Evolutionary conservation across 2,113 vertebrate genomes (phyloP).

Genomic region (Pterocles burchelli): DNA sequence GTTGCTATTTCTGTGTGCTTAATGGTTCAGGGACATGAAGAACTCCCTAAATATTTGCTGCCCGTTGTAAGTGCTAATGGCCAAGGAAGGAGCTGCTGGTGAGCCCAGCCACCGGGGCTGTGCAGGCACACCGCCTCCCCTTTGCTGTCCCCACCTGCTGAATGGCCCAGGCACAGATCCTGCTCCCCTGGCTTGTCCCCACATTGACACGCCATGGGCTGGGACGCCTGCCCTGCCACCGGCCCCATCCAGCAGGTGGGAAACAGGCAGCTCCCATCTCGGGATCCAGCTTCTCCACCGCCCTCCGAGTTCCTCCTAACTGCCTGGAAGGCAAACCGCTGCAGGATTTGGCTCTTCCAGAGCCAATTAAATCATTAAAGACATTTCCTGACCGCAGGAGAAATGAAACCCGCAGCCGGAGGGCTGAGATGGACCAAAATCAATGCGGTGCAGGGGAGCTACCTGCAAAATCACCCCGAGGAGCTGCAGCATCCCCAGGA

Average conservation of each 20-base stretch:
- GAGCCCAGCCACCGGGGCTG: not conserved
- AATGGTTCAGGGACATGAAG: not conserved
- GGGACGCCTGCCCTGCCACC: not conserved
- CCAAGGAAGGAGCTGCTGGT: not conserved
- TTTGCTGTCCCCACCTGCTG: not conserved
- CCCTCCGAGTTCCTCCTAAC: not conserved
- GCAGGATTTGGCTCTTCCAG: not conserved
- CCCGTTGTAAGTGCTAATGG: not conserved
- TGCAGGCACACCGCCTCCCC: not conserved
- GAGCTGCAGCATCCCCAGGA: not conserved
- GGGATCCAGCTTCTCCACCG: not conserved
- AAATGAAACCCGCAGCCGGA: not conserved
- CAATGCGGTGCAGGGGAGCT: not conserved
- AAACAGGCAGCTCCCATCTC: not conserved
- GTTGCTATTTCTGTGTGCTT: not conserved
- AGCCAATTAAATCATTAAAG: conserved; percentile 13
- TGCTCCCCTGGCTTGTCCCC: not conserved
- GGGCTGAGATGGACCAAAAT: not conserved
- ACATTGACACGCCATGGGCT: accelerated
- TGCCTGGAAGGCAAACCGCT: not conserved
- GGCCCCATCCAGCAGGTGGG: not conserved
- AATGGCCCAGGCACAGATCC: not conserved
- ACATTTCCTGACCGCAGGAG: not conserved
- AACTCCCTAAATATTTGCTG: not conserved
- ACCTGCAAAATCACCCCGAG: not conserved